Percentiles rank a stretch among this genome's conserved stretches.
phyloP scores from a whole-genome alignment of 2,888 invertebrate species.

The Yponomeuta evonymella region DNA sequence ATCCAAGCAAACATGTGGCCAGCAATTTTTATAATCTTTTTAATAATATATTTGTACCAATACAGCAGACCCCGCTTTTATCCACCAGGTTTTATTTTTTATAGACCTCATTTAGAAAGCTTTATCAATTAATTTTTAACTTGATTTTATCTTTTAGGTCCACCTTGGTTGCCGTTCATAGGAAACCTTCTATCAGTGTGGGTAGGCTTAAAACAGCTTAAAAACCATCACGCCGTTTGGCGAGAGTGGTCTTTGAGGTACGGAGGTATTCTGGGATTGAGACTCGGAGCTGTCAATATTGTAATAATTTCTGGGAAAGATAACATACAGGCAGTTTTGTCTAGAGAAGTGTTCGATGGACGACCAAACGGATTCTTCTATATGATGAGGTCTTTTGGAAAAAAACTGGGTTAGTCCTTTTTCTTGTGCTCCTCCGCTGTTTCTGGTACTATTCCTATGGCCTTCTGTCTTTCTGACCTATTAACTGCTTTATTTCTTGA shows the following conservation, averaged over 20 bases:
- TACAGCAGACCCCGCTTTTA: conserved; percentile 27
- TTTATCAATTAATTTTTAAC: background rate
- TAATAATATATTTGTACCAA: conserved; percentile 23
- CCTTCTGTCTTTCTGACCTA: background rate
- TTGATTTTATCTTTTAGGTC: conserved; percentile 39
- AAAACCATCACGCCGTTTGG: conserved; percentile 77
- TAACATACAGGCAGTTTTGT: conserved; percentile 78
- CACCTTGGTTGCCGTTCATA: conserved; percentile 46
- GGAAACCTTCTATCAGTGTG: conserved; percentile 55
- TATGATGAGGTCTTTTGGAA: conserved; percentile 80
- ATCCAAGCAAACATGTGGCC: conserved; percentile 28
- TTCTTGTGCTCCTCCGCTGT: background rate
- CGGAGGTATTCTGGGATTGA: conserved; percentile 80
- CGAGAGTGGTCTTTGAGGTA: conserved; percentile 73
- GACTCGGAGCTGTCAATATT: conserved; percentile 77
- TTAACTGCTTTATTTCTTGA: too few relatives aligned
- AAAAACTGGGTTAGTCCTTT: conserved; percentile 77
- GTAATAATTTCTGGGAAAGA: conserved; percentile 79
- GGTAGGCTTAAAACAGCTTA: conserved; percentile 39
- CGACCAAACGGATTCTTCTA: conserved; percentile 85
- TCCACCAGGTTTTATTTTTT: conserved; percentile 31
- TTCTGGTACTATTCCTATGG: background rate
- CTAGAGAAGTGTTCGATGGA: conserved; percentile 81
- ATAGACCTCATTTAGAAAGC: background rate
- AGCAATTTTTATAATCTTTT: conserved; percentile 26